Percentiles rank a stretch among this genome's conserved stretches.
phyloP scores from a whole-genome alignment of 2,797 vertebrate genomes.

The Oreortyx pictus region DNA sequence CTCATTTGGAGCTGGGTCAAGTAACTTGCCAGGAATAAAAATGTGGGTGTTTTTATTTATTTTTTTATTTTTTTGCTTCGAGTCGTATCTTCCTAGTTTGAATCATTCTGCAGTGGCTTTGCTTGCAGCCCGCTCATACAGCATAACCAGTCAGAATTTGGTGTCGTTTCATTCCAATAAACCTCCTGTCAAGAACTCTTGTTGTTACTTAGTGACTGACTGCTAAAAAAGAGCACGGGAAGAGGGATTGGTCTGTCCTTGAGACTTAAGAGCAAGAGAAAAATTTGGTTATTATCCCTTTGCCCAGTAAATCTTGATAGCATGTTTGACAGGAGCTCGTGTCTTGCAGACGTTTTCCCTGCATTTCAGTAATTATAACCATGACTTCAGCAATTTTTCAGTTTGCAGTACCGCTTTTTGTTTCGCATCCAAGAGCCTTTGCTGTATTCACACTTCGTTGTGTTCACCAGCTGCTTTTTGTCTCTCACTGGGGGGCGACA shows the following conservation, averaged over 20 bases:
- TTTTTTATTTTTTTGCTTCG: neutral
- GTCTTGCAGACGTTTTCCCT: slow-evolving; percentile 5
- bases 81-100: neutral
- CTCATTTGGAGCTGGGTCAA: neutral
- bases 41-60: neutral
- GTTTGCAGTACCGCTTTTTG: neutral
- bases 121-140: neutral
- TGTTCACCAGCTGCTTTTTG: slow-evolving; percentile 32
- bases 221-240: neutral
- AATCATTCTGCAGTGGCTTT: neutral
- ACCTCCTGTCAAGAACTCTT: neutral
- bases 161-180: slow-evolving; percentile 29
- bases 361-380: slow-evolving; percentile 8
- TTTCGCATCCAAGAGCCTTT: neutral
- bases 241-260: slow-evolving; percentile 24
- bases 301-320: slow-evolving; percentile 12
- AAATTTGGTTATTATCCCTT: slow-evolving; percentile 33
- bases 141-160: neutral
- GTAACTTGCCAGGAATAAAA: neutral
- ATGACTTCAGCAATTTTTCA: slow-evolving; percentile 24
- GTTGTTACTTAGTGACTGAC: neutral
- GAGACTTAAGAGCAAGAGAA: slow-evolving; percentile 6
- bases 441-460: neutral
- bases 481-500: slow-evolving; percentile 61
- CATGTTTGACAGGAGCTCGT: neutral